A percentile compares a stretch with the other conserved stretches of the same genome.
Conservation (phyloP, 2,888 invertebrate genomes). For the Polymixis lichenea region DNA sequence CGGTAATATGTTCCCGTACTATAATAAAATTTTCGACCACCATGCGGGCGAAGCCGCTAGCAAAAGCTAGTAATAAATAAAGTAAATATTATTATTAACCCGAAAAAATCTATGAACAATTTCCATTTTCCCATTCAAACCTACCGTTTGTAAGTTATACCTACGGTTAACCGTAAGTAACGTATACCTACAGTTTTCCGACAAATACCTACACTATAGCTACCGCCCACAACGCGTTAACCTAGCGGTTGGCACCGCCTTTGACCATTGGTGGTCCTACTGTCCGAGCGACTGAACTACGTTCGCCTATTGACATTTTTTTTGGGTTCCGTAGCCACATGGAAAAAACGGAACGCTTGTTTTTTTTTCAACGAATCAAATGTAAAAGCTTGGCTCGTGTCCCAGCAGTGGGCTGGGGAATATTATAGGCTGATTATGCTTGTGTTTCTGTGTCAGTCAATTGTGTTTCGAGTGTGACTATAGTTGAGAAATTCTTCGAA, state of each 20-base stretch:
- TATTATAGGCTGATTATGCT: too few relatives aligned
- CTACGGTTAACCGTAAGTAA: slow-evolving; percentile 15
- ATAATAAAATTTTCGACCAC: too few relatives aligned
- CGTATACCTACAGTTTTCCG: slow-evolving; percentile 47
- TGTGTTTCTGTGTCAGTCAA: too few relatives aligned
- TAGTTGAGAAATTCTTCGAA: background rate
- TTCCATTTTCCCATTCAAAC: background rate
- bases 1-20: too few relatives aligned
- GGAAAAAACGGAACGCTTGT: too few relatives aligned
- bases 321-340: background rate
- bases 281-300: background rate
- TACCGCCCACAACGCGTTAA: slow-evolving; percentile 44
- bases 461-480: background rate
- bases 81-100: background rate
- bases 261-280: slow-evolving; percentile 43
- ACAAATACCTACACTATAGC: slow-evolving; percentile 36
- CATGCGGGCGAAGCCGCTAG: too few relatives aligned
- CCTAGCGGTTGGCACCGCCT: slow-evolving; percentile 33
- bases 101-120: background rate
- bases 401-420: too few relatives aligned
- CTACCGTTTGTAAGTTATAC: background rate
- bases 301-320: background rate
- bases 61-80: background rate
- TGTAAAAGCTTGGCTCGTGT: background rate
- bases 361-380: slow-evolving; percentile 15